phyloP scores from a whole-genome alignment of 2,113 vertebrate genomes.

The Dryoscopus gambensis region DNA sequence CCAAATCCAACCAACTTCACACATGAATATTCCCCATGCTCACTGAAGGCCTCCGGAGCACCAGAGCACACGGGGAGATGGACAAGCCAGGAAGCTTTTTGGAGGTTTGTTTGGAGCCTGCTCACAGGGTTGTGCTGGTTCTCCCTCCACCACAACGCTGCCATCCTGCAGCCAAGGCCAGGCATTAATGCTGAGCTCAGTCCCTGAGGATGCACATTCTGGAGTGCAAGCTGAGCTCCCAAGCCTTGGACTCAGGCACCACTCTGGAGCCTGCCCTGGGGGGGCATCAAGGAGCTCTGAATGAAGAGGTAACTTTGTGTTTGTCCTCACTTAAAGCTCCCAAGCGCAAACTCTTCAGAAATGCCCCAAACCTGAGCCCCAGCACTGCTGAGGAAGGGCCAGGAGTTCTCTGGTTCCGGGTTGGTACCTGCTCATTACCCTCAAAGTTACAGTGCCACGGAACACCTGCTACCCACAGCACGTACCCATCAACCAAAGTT shows the following conservation, averaged over 20 bases:
- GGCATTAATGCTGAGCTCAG: neutral
- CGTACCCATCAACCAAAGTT: neutral
- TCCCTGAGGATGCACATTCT: neutral
- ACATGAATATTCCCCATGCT: neutral
- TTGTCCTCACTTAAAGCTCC: neutral
- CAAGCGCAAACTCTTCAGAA: neutral
- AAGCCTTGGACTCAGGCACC: neutral
- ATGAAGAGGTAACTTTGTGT: fast-evolving
- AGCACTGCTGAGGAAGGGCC: neutral
- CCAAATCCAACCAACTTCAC: neutral
- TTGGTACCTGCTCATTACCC: fast-evolving
- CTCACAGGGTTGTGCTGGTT: neutral
- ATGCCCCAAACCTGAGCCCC: neutral
- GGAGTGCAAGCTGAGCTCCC: neutral
- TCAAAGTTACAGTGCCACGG: neutral
- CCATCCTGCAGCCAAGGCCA: neutral
- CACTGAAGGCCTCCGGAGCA: neutral
- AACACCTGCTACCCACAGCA: neutral
- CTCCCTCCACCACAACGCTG: neutral
- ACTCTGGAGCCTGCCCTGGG: fast-evolving
- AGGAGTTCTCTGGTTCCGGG: neutral
- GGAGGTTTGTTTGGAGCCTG: neutral
- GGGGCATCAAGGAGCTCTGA: neutral
- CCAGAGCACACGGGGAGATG: neutral
- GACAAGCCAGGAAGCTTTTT: neutral